Base-by-base conservation (phyloP, 2,797 vertebrate genomes). In the Chanos chanos region DNA sequence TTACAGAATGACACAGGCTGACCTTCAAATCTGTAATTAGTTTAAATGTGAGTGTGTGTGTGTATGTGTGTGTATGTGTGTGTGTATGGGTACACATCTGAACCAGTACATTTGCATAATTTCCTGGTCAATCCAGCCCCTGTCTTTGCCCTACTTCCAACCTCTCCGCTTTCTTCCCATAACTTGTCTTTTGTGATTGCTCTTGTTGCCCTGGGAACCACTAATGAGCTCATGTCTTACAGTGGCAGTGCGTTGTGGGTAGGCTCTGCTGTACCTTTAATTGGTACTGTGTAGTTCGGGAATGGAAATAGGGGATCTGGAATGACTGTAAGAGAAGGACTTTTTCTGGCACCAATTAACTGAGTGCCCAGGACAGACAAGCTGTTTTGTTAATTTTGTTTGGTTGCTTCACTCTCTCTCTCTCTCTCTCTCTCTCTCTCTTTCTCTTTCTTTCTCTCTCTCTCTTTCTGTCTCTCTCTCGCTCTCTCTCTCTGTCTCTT, bases 111-210 rank as follows among this genome's bases (percentile, higher is more conserved):
- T 88, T 86, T 83, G 79, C 83, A 86, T 85, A 82, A 81, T 77
- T 77, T 70, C 44, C 53, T 73, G 64, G 52, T 73, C 75, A 65
- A 66, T 71, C 50, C 57, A 75, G 8, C 77, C 48, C 81, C 76
- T 80, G 74, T 68, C 70, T 64, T 71, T 87, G 83, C 68, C 81
- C 84, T 81, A 85, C 78, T 87, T 89, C 80, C 82, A 83, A 66
- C 73, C 75, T 18, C 65, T 80, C 69, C 74, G 71, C 64, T 76
- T 78, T 71, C 71, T 81, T 86, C 77, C 80, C 75, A 85, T 75
- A 80, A 76, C 71, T 78, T 64, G 49, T 45, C 70, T 78, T 81
- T 83, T 84, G 79, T 84, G 78, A 34, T 15, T 22, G 21, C 40
- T 43, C 61, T 58, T 61, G 71, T 81, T 73, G 70, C 72, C 73